Conservation (phyloP, 2,797 vertebrate species). For the Sebastes umbrosus region DNA sequence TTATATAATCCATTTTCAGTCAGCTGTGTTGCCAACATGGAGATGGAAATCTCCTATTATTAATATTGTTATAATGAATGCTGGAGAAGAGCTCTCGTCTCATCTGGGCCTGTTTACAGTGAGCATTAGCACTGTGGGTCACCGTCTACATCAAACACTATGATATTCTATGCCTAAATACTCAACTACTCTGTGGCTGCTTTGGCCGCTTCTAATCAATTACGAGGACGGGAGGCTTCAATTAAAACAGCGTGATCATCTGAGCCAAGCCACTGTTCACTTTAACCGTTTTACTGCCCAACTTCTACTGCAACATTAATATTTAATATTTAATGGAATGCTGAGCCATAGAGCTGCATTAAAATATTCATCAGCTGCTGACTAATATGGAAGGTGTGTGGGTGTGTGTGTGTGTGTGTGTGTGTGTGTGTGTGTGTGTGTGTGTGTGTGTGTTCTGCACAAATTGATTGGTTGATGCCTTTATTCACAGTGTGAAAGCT, state of each 20-base stretch:
- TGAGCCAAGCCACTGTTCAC: background rate
- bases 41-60: background rate
- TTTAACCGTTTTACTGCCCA: constrained; percentile 24
- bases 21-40: background rate
- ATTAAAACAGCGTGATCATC: background rate
- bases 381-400: constrained; percentile 9
- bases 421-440: background rate
- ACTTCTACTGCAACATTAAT: constrained; percentile 47
- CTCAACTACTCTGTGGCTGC: background rate
- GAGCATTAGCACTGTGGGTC: background rate
- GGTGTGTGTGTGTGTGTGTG: background rate
- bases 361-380: constrained; percentile 60
- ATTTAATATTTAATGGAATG: constrained; percentile 47
- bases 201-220: background rate
- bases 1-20: background rate
- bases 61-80: background rate
- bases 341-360: constrained; percentile 32
- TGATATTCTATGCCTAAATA: background rate
- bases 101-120: background rate
- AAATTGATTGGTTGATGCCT: no score
- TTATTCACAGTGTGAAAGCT: no score
- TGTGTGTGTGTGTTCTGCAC: background rate
- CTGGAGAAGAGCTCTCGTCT: background rate
- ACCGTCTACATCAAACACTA: background rate
- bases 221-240: background rate